phyloP scores from a whole-genome alignment of 1,140 invertebrate species.

The Neodiprion lecontei region DNA sequence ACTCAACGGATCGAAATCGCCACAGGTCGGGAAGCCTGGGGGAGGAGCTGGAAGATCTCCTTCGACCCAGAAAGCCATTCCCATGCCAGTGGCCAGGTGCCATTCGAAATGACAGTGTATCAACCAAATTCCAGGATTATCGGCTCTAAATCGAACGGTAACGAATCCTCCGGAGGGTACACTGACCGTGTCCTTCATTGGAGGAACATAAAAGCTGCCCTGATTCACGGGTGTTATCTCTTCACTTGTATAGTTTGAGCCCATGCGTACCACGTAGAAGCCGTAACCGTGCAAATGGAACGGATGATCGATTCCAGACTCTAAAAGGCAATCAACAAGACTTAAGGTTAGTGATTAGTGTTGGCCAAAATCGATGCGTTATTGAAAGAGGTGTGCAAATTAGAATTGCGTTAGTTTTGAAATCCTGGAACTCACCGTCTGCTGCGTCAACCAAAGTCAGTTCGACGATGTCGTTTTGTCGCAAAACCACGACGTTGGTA shows the following conservation, averaged over 20 bases:
- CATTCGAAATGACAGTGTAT: constrained; percentile 22
- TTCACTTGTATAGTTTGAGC: no score
- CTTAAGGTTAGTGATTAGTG: no score
- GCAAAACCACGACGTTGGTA: background rate
- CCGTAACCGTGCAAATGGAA: no score
- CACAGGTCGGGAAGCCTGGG: constrained; percentile 62
- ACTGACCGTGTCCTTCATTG: constrained; percentile 34
- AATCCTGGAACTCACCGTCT: no score
- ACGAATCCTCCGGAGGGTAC: constrained; percentile 66
- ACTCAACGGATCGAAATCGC: constrained; percentile 41
- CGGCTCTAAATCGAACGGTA: constrained; percentile 61
- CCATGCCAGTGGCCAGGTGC: background rate
- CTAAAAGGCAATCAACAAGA: no score
- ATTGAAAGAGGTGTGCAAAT: no score
- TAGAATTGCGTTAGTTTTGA: no score
- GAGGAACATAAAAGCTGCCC: no score
- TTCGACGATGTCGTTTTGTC: background rate
- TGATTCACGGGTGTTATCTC: no score
- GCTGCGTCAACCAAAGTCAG: background rate
- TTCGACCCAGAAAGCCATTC: constrained; percentile 61
- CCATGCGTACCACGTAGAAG: no score
- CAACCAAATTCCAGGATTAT: constrained; percentile 62
- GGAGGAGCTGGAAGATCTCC: constrained; percentile 43
- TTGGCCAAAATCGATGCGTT: no score
- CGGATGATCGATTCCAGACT: no score